Conservation (phyloP, 2,113 vertebrate genomes). For the Apistogramma diplotaenia region DNA sequence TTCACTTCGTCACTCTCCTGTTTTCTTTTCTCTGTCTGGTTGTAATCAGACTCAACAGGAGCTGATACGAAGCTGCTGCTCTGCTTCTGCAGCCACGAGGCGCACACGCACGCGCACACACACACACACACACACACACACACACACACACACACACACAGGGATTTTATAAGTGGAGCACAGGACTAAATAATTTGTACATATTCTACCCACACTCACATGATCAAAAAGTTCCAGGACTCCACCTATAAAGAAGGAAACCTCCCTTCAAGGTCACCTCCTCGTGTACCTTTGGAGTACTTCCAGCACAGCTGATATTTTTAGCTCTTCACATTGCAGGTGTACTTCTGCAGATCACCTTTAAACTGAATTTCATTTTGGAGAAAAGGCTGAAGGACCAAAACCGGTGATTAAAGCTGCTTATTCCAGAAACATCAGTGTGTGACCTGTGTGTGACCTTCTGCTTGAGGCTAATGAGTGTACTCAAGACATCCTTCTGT, state of each 20-base stretch:
- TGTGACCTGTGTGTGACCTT: too few relatives aligned
- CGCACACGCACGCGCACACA: slow-evolving; percentile 6
- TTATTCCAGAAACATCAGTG: too few relatives aligned
- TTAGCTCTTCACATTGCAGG: background rate
- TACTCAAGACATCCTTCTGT: too few relatives aligned
- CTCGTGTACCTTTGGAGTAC: background rate
- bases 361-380: background rate
- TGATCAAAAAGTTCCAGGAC: background rate
- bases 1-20: slow-evolving; percentile 1
- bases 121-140: background rate
- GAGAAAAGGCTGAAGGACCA: background rate
- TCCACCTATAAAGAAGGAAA: background rate
- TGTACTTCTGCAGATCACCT: background rate
- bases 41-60: slow-evolving; percentile 58
- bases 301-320: background rate
- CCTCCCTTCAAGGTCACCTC: background rate
- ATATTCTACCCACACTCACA: background rate
- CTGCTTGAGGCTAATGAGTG: too few relatives aligned
- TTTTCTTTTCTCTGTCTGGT: slow-evolving; percentile 19
- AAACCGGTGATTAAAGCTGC: too few relatives aligned
- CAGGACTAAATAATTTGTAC: background rate
- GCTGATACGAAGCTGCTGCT: slow-evolving; percentile 49
- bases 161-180: background rate
- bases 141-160: background rate
- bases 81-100: slow-evolving; percentile 33